Base-by-base conservation (phyloP, 30 jellyfish, hydroid and myxozoan genomes). In the Aurelia sp. region DNA sequence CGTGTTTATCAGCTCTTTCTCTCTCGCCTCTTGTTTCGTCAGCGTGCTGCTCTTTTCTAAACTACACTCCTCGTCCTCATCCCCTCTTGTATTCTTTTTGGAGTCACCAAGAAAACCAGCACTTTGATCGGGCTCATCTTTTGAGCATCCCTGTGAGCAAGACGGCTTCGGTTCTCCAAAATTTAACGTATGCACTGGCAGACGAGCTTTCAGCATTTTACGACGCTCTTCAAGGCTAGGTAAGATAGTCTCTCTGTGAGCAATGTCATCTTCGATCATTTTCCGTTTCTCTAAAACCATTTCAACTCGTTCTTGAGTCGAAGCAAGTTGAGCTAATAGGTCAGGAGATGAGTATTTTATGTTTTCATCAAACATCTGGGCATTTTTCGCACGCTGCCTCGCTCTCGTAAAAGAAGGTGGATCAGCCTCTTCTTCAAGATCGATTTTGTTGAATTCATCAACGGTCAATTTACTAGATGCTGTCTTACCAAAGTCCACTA, bases 381-480 rank as follows among this genome's bases (percentile, higher is more conserved):
- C 97, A 48, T 89, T 97, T 57, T 96, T 86, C 22, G 94, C 93
- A 48, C 97, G 96, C 74, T 91, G 92, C 58, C 97, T 59, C 64
- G 97, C 97, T 55, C 69, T 76, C 24, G 97, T 91, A 68, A 76
- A 96, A 24, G 95, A 87, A 10, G 99, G 99, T 17, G 99, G 99
- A 74, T 96, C 99, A 13, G 97, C 96, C 91, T 96, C 99, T 77
- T 91, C 98, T 78, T 91, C 98, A 33, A 96, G 97, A 55, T 96
- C 98, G 18, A 91, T 95, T 78, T 72, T 88, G 38, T 91, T 87
- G 79, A 96, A 96, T 64, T 96, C 99, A 17, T 96, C 99, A 1
- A 89, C 90, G 13, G 99, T 96, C 31, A 96, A 71, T 60, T 86
- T 87, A 72, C 98, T 96, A 63, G 98, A 87, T 20, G 98, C 97